These are phyloP conservation scores for Nesospiza acunhae DNA, from an alignment of 2,113 vertebrate species.

Conservation along the genomic window DNA sequence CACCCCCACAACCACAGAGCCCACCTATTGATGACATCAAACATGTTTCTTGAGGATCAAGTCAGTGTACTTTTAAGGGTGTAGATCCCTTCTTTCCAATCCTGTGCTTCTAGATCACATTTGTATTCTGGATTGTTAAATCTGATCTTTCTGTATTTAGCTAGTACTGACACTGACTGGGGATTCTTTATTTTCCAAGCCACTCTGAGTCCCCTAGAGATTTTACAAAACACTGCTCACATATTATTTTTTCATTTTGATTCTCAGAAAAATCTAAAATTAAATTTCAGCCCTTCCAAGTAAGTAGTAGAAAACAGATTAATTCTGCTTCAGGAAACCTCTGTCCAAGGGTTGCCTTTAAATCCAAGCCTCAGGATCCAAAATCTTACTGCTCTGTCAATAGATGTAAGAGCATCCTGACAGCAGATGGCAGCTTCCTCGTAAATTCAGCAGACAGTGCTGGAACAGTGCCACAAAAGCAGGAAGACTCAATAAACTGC, in stretches of 20 bases:
- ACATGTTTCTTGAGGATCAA: fast-evolving
- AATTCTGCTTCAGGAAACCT: not conserved
- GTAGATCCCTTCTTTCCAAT: not conserved
- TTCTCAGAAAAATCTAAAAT: not conserved
- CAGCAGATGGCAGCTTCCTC: not conserved
- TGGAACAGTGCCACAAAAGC: not conserved
- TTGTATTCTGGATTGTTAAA: not conserved
- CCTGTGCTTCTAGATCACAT: not conserved
- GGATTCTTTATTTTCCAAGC: not conserved
- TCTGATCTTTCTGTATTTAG: not conserved
- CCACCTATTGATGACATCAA: not conserved
- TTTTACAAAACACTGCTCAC: not conserved
- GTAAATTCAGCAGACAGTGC: not conserved
- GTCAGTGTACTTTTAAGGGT: not conserved
- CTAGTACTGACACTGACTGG: not conserved
- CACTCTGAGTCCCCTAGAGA: not conserved
- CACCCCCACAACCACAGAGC: not conserved
- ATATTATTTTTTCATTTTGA: not conserved
- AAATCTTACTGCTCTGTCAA: not conserved
- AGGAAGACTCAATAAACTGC: not conserved
- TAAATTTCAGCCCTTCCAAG: not conserved
- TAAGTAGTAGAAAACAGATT: not conserved
- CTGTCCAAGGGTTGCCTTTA: fast-evolving
- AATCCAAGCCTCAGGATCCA: not conserved
- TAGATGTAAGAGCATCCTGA: not conserved